phyloP scores from a whole-genome alignment of 2,888 invertebrate genomes.

The Lasioglossum pauxillum region DNA sequence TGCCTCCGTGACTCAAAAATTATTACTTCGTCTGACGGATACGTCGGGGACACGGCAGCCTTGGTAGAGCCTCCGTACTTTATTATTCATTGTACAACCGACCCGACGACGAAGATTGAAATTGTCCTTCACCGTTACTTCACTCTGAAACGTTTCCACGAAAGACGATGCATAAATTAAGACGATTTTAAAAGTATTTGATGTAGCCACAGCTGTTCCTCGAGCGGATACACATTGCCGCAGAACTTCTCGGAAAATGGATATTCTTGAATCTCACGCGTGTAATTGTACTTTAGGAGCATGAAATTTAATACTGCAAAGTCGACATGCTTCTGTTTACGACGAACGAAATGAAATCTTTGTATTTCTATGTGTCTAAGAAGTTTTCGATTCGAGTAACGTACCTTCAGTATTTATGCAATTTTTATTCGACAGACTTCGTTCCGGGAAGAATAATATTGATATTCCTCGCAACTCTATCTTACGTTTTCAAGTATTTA shows the following conservation, averaged over 20 bases:
- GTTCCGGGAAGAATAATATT: neutral
- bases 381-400: neutral
- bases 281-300: neutral
- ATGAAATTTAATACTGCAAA: neutral
- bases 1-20: constrained; percentile 55
- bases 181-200: constrained; percentile 10
- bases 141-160: constrained; percentile 11
- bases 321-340: neutral
- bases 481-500: neutral
- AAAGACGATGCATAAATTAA: constrained; percentile 21
- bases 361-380: neutral
- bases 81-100: constrained; percentile 54
- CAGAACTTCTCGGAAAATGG: neutral
- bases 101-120: constrained; percentile 41
- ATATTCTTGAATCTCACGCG: neutral
- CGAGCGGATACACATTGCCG: neutral
- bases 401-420: neutral
- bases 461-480: neutral
- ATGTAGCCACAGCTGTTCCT: neutral
- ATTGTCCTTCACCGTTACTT: constrained; percentile 34
- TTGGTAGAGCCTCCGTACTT: constrained; percentile 26
- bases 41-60: neutral
- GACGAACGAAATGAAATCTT: neutral
- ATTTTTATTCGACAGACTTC: neutral
- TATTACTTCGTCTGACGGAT: constrained; percentile 38